phyloP scores from a whole-genome alignment of 1,140 invertebrate species.

The Papilio aristodemus region DNA sequence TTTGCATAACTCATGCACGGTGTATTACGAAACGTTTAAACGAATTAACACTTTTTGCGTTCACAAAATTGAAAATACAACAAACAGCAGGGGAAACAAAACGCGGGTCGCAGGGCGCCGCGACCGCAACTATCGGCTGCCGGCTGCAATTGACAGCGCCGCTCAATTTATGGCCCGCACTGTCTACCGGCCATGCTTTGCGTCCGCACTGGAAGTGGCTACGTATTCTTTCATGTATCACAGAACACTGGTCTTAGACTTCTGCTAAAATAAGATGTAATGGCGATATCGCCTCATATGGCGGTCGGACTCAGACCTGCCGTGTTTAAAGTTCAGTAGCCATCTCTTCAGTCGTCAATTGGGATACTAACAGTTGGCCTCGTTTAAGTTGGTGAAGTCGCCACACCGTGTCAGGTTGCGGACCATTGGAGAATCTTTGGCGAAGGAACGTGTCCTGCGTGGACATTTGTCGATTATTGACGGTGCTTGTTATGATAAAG shows the following conservation, averaged over 20 bases:
- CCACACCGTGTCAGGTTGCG: too few species aligned
- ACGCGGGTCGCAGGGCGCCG: conserved; percentile 42
- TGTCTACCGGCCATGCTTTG: conserved; percentile 56
- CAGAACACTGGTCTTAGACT: neutral
- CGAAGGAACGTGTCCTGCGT: too few species aligned
- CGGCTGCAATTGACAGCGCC: conserved; percentile 76
- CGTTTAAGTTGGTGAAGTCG: too few species aligned
- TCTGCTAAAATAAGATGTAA: neutral
- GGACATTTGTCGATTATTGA: too few species aligned
- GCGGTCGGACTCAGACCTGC: too few species aligned
- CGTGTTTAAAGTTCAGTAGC: too few species aligned
- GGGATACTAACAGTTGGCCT: too few species aligned
- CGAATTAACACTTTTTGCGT: conserved; percentile 9
- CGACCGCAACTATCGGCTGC: conserved; percentile 75
- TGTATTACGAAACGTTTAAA: conserved; percentile 21
- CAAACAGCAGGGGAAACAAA: conserved; percentile 36
- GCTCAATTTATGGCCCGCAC: conserved; percentile 75
- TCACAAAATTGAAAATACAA: conserved; percentile 30
- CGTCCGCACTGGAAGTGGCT: conserved; percentile 41
- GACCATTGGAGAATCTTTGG: too few species aligned
- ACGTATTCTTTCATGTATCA: neutral
- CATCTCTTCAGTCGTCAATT: too few species aligned
- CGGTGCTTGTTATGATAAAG: too few species aligned
- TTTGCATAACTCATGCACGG: neutral
- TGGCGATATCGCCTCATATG: too few species aligned